Evolutionary conservation across 92 coral and sea anemone species (phyloP).

Genomic region (Heteractis magnifica): DNA sequence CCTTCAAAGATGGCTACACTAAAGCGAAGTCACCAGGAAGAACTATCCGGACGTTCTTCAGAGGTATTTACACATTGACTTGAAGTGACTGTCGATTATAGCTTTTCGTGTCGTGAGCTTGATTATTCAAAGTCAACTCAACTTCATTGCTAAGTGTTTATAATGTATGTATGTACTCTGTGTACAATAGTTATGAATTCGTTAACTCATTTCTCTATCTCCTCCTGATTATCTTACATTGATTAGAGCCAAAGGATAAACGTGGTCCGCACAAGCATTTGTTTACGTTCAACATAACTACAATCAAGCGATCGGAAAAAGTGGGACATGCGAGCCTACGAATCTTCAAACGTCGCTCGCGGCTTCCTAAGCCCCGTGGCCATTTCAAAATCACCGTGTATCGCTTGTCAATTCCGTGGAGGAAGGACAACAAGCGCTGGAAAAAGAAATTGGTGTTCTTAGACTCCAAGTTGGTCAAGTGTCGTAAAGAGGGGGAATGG

Average conservation of each 20-base stretch:
- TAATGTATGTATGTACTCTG: conserved; percentile 11
- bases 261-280: conserved; percentile 57
- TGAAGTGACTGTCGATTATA: not conserved
- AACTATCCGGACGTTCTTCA: conserved; percentile 81
- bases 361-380: conserved; percentile 51
- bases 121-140: conserved; percentile 37
- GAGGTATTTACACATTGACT: conserved; percentile 51
- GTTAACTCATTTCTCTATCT: conserved; percentile 16
- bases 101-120: conserved; percentile 23
- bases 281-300: conserved; percentile 83
- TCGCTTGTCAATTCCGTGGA: conserved; percentile 60
- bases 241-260: conserved; percentile 51
- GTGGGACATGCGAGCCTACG: conserved; percentile 75
- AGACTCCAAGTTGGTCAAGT: conserved; percentile 57
- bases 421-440: conserved; percentile 58
- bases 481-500: conserved; percentile 92
- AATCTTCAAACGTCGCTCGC: conserved; percentile 86
- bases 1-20: conserved; percentile 65
- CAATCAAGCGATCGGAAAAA: conserved; percentile 58
- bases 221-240: conserved; percentile 36
- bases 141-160: conserved; percentile 2
- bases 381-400: conserved; percentile 67
- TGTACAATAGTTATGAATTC: conserved; percentile 37
- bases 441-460: conserved; percentile 59
- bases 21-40: conserved; percentile 64